Conservation (phyloP, 2,888 invertebrate genomes). For the Caradrina clavipalpis region DNA sequence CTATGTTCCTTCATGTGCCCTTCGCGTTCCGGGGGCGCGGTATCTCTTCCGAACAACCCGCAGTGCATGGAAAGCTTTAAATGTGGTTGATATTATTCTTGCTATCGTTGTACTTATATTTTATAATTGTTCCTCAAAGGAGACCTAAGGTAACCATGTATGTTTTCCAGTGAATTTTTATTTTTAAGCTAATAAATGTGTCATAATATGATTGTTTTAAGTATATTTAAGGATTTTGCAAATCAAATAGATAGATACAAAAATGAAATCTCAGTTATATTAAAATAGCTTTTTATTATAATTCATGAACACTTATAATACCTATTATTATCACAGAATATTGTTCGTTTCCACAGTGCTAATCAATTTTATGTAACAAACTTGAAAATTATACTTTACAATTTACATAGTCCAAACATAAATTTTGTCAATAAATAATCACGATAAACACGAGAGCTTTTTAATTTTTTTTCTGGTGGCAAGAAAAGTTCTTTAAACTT, state of each 20-base stretch:
- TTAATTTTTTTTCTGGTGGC: conserved; percentile 8
- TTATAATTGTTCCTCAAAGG: background rate
- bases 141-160: background rate
- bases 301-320: conserved; percentile 62
- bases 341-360: conserved; percentile 48
- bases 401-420: conserved; percentile 12
- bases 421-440: conserved; percentile 30
- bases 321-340: conserved; percentile 72
- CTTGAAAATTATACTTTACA: conserved; percentile 40
- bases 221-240: background rate
- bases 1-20: too few species aligned
- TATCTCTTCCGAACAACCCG: too few species aligned
- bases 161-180: background rate
- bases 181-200: conserved; percentile 25
- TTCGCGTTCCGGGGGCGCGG: too few species aligned
- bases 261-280: conserved; percentile 39
- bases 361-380: conserved; percentile 44
- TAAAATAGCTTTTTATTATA: conserved; percentile 63
- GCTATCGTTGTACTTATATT: background rate
- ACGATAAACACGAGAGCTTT: conserved; percentile 12
- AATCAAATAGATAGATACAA: background rate
- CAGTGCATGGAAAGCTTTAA: conserved; percentile 8
- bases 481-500: conserved; percentile 12
- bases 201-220: conserved; percentile 18
- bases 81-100: background rate